A percentile compares a stretch with the other conserved stretches of the same genome.
Evolutionary conservation across 2,113 vertebrate species (phyloP).

Genomic region (Antennarius striatus): DNA sequence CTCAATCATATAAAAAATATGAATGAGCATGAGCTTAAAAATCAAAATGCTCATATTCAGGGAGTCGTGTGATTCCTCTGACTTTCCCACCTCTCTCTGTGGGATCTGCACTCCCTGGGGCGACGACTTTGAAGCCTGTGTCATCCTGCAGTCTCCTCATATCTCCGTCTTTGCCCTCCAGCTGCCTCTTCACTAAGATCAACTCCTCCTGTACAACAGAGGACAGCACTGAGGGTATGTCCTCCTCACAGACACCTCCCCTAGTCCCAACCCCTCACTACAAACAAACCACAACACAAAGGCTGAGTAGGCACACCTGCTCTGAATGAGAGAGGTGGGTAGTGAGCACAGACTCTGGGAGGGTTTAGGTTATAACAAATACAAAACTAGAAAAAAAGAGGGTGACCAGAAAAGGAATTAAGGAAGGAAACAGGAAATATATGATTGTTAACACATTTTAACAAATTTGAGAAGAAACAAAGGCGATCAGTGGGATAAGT

Average conservation of each 20-base stretch:
- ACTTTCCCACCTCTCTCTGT: conserved; percentile 85
- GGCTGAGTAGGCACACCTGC: conserved; percentile 65
- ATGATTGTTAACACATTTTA: conserved; percentile 3
- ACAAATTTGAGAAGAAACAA: background rate
- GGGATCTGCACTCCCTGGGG: conserved; percentile 76
- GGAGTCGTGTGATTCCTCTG: background rate
- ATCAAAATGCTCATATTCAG: conserved; percentile 21
- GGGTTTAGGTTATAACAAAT: conserved; percentile 12
- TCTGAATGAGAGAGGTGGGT: conserved; percentile 25
- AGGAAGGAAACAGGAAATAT: conserved; percentile 12
- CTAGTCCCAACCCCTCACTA: conserved; percentile 23
- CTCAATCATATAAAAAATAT: background rate
- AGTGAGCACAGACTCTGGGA: conserved; percentile 16
- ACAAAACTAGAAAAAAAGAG: conserved; percentile 4
- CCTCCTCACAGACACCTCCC: conserved; percentile 5
- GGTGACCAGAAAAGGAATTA: conserved; percentile 20
- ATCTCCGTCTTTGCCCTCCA: conserved; percentile 88
- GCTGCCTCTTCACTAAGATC: conserved; percentile 84
- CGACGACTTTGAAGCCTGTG: conserved; percentile 77
- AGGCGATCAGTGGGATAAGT: conserved; percentile 16
- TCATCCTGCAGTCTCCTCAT: conserved; percentile 88
- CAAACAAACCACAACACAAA: conserved; percentile 67
- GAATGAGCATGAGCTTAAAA: conserved; percentile 15
- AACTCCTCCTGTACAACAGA: conserved; percentile 87
- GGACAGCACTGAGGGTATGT: conserved; percentile 40